Percentiles rank a stretch among this genome's conserved stretches.
Evolutionary conservation across 2,113 vertebrate genomes (phyloP).

Genomic region (Tautogolabrus adspersus): DNA sequence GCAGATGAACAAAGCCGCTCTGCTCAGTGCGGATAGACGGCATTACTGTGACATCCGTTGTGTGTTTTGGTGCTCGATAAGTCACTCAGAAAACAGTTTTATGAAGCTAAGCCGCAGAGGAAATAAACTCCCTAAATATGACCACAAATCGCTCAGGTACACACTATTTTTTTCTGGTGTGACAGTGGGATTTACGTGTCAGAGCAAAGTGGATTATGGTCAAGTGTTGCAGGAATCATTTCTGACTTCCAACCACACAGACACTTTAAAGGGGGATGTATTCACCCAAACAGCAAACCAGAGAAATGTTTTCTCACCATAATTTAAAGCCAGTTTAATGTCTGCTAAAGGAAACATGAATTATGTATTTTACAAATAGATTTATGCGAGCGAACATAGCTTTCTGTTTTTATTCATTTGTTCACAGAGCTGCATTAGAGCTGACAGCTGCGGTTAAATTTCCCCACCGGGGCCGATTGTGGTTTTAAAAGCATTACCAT

Average conservation of each 20-base stretch:
- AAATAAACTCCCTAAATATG: conserved; percentile 28
- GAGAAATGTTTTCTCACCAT: too few species aligned
- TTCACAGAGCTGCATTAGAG: conserved; percentile 4
- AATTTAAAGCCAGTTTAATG: conserved; percentile 38
- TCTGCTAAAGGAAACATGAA: conserved; percentile 56
- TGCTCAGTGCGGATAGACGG: background rate
- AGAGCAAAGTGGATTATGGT: conserved; percentile 38
- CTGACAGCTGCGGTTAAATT: conserved; percentile 32
- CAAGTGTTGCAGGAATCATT: background rate
- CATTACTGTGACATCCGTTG: background rate
- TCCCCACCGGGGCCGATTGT: conserved; percentile 38
- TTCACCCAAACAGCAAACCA: conserved; percentile 18
- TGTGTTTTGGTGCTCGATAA: conserved; percentile 4
- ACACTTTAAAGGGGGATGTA: conserved; percentile 41
- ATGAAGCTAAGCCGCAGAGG: conserved; percentile 10
- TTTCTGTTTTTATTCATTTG: conserved; percentile 47
- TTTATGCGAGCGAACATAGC: conserved; percentile 43
- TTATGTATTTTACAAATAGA: conserved; percentile 58
- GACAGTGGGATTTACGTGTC: conserved; percentile 34
- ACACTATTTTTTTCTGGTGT: conserved; percentile 5
- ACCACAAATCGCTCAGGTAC: conserved; percentile 26
- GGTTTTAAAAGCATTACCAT: background rate
- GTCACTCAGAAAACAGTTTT: conserved; percentile 32
- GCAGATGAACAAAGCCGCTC: conserved; percentile 29
- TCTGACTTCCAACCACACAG: background rate